Evolutionary conservation across 2,797 vertebrate genomes (phyloP), one percentile per base, ranked within the genome.

Genomic region (Xiphophorus birchmanni): DNA sequence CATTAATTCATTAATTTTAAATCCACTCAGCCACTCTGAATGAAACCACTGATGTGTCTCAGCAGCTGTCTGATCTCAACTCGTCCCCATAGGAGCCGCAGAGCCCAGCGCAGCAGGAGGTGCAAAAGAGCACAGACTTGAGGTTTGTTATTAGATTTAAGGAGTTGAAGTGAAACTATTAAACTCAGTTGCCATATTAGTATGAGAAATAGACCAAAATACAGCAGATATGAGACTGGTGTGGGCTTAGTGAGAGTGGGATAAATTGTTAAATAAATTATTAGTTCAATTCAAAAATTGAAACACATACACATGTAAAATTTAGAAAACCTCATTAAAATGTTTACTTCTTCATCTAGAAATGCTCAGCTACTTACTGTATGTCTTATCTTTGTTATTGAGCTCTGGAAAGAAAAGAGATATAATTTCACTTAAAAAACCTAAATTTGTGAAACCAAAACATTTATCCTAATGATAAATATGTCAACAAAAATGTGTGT

Each of bases 51-150:
- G 40, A 54, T 84, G 45, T 73, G 54, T 81, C 60, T 58, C 67
- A 79, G 79, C 52, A 48, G 13, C 32, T 63, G 73, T 84, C 50
- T 82, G 75, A 82, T 67, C 71, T 29, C 21, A 50, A 82, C 26
- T 40, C 73, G 67, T 26, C 37, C 35, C 32, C 29, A 45, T 18
- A 56, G 47, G 48, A 80, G 75, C 60, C n/a, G 50, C 56, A 7
- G 32, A 69, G 50, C 75, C 60, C 42, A 42, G 56, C 48, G 9
- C 79, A 74, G 87, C 78, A 58, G 79, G 81, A 67, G 42, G 35
- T 35, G 15, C 12, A 12, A 45, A 86, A 50, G 37, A 75, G 69
- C 11, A 2, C 21, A n/a, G 50, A 79, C 44, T 56, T 67, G 26
- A 58, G 77, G 75, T 60, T n/a, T 40, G 42, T 71, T 79, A 82